Conservation (phyloP, 2,888 invertebrate genomes). For the Cyaniris semiargus region DNA sequence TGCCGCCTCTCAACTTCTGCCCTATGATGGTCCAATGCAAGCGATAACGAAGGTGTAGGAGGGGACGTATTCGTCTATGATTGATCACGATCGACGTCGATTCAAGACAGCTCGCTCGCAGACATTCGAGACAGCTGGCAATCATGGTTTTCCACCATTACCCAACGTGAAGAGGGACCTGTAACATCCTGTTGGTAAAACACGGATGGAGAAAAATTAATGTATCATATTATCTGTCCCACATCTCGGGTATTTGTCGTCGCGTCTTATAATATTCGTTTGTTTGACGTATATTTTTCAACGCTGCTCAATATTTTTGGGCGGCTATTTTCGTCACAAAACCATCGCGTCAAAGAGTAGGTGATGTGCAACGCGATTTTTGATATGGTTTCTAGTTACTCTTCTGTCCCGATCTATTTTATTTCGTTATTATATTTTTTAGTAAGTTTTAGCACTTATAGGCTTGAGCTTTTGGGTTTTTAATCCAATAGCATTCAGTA, state of each 20-base stretch:
- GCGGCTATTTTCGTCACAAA: conserved; percentile 66
- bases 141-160: too few species aligned
- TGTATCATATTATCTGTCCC: conserved; percentile 44
- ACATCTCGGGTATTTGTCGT: conserved; percentile 65
- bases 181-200: too few species aligned
- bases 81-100: too few species aligned
- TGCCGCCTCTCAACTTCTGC: too few species aligned
- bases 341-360: conserved; percentile 61
- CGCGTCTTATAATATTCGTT: conserved; percentile 66
- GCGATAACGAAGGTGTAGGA: too few species aligned
- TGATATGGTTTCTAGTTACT: background rate
- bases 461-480: too few species aligned
- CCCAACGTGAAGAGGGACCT: background rate
- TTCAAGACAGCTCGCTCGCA: too few species aligned
- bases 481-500: too few species aligned
- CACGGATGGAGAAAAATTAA: background rate
- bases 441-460: too few species aligned
- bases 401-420: background rate
- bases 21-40: too few species aligned
- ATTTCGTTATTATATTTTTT: background rate
- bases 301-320: conserved; percentile 75
- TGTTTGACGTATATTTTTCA: conserved; percentile 76
- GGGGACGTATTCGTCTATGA: too few species aligned
- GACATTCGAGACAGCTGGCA: too few species aligned
- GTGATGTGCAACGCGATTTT: conserved; percentile 11